Evolutionary conservation across 2,113 vertebrate species (phyloP).

Genomic region (Pterocles burchelli): DNA sequence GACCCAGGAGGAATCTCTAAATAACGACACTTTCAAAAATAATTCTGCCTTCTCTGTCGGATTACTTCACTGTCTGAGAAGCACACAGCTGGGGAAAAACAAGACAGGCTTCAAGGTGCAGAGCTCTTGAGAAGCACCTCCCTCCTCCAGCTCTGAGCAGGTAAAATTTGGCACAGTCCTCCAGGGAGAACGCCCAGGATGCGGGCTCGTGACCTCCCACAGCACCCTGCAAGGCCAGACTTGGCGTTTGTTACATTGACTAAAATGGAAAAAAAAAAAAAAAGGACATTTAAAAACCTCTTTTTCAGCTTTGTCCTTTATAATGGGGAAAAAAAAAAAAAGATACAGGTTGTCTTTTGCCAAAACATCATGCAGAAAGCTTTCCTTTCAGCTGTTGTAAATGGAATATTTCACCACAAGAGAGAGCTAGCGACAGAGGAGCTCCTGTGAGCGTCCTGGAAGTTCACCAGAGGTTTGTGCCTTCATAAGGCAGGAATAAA

Average conservation of each 20-base stretch:
- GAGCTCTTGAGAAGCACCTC: accelerated
- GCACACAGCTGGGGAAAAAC: not conserved
- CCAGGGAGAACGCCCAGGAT: not conserved
- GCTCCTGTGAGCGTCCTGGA: no score
- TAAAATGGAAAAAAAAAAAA: not conserved
- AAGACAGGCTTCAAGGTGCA: not conserved
- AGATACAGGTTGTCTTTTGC: not conserved
- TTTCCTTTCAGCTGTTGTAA: not conserved
- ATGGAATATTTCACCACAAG: not conserved
- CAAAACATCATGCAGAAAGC: not conserved
- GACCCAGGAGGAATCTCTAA: not conserved
- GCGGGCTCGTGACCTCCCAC: not conserved
- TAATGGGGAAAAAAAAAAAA: no score
- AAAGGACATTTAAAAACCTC: no score
- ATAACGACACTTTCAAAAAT: not conserved
- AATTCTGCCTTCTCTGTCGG: not conserved
- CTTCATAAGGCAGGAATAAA: not conserved
- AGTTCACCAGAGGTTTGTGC: not conserved
- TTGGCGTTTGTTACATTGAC: not conserved
- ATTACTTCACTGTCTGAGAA: not conserved
- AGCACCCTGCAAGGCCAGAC: not conserved
- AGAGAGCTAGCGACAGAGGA: accelerated
- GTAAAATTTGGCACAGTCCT: accelerated
- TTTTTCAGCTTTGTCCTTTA: not conserved
- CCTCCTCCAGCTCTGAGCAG: not conserved